A percentile compares a stretch with the other conserved stretches of the same genome.
Conservation (phyloP, 2,797 vertebrate species). For the Tapirus indicus region DNA sequence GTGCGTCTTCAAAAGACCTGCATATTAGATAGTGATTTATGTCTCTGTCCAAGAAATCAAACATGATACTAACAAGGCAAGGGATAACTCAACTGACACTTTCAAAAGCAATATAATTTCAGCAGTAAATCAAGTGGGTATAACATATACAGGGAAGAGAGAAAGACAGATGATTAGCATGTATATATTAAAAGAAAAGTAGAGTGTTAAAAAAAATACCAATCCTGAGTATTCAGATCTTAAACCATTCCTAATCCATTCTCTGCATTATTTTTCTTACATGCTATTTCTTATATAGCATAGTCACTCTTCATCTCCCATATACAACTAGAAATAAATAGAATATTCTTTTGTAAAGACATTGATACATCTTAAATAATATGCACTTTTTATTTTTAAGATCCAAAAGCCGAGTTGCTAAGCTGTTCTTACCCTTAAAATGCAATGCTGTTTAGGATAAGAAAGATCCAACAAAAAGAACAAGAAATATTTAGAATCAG, state of each 20-base stretch:
- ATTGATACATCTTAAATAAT: not conserved
- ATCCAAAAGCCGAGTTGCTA: constrained; percentile 18
- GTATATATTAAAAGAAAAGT: constrained; percentile 64
- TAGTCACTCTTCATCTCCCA: not conserved
- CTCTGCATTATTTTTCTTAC: constrained; percentile 38
- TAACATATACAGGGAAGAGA: constrained; percentile 46
- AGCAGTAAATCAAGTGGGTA: constrained; percentile 70
- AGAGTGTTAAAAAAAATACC: constrained; percentile 5
- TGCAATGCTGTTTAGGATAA: constrained; percentile 24
- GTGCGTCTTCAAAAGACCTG: constrained; percentile 88
- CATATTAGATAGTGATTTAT: constrained; percentile 88
- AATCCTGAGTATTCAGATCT: constrained; percentile 37
- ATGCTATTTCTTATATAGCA: not conserved
- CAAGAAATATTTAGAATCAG: constrained; percentile 12
- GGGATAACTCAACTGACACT: constrained; percentile 81
- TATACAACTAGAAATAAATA: not conserved
- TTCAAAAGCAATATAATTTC: constrained; percentile 84
- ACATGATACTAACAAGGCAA: constrained; percentile 86
- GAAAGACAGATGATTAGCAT: constrained; percentile 71
- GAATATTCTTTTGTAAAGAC: constrained; percentile 14
- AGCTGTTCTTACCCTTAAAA: constrained; percentile 32
- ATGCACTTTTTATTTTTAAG: constrained; percentile 2
- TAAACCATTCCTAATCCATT: constrained; percentile 59
- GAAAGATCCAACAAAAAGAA: constrained; percentile 35
- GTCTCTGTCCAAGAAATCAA: constrained; percentile 87